Conservation (phyloP, 2,888 invertebrate species). For the Rhamnusium bicolor region DNA sequence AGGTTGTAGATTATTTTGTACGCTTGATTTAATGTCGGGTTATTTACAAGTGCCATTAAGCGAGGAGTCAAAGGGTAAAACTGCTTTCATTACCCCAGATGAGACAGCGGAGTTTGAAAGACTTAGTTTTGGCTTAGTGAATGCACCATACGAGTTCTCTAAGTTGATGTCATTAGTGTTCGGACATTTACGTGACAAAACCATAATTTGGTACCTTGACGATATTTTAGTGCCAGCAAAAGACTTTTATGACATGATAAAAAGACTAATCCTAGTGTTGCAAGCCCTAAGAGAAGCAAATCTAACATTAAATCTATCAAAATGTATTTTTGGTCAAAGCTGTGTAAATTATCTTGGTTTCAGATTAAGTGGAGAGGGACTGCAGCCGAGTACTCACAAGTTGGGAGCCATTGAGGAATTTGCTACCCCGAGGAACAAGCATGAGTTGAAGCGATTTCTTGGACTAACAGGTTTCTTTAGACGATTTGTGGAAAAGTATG, state of each 20-base stretch:
- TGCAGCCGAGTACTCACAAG: slow-evolving; percentile 39
- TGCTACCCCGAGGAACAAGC: slow-evolving; percentile 39
- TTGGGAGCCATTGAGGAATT: slow-evolving; percentile 41
- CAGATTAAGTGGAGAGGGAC: slow-evolving; percentile 31
- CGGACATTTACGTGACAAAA: slow-evolving; percentile 40
- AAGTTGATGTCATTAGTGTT: slow-evolving; percentile 44
- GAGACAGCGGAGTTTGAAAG: slow-evolving; percentile 56
- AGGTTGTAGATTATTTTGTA: slow-evolving; percentile 27
- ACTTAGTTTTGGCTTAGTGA: slow-evolving; percentile 40
- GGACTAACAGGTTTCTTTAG: slow-evolving; percentile 52
- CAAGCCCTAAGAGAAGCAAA: slow-evolving; percentile 50
- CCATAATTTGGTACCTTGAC: slow-evolving; percentile 41
- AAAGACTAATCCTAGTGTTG: slow-evolving; percentile 53
- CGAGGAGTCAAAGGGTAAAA: slow-evolving; percentile 29
- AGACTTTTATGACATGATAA: slow-evolving; percentile 47
- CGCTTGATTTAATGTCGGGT: slow-evolving; percentile 31
- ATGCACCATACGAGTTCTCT: slow-evolving; percentile 41
- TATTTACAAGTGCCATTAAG: slow-evolving; percentile 37
- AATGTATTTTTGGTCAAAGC: slow-evolving; percentile 58
- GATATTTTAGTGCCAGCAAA: slow-evolving; percentile 44
- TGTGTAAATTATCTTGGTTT: slow-evolving; percentile 44
- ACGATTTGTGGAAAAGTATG: slow-evolving; percentile 49
- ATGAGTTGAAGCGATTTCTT: slow-evolving; percentile 49
- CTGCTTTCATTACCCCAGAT: slow-evolving; percentile 59
- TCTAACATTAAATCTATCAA: slow-evolving; percentile 60